Conservation (phyloP, 2,888 invertebrate species). For the Melikaiella ostensackeni region DNA sequence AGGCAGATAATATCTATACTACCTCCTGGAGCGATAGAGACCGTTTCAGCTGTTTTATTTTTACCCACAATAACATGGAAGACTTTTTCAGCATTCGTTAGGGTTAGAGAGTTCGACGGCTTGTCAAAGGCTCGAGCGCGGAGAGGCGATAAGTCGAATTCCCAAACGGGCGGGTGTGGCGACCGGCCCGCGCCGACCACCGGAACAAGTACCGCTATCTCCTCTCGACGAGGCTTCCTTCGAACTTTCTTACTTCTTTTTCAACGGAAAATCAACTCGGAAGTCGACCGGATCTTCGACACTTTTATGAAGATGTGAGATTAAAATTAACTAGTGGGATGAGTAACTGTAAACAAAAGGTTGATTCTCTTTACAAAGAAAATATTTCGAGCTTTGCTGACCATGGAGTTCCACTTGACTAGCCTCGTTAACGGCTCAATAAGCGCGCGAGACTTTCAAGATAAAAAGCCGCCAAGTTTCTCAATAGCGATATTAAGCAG, state of each 20-base stretch:
- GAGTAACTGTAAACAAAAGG: too few species aligned
- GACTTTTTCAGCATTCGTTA: constrained; percentile 63
- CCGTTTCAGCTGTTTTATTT: constrained; percentile 57
- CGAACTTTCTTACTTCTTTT: constrained; percentile 20
- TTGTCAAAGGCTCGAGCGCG: constrained; percentile 57
- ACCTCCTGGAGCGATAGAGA: constrained; percentile 36
- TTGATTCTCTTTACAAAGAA: too few species aligned
- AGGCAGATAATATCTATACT: constrained; percentile 16
- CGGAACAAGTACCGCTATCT: constrained; percentile 68
- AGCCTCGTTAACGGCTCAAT: constrained; percentile 36
- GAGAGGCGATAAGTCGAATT: constrained; percentile 73
- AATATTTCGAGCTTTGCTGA: background rate
- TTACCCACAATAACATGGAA: constrained; percentile 58
- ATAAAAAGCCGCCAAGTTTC: constrained; percentile 8
- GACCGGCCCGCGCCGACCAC: constrained; percentile 75
- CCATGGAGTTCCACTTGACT: constrained; percentile 17
- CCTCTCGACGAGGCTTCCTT: constrained; percentile 33
- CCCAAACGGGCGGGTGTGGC: constrained; percentile 78
- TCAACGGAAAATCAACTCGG: too few species aligned
- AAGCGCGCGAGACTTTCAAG: constrained; percentile 7
- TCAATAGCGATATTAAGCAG: background rate
- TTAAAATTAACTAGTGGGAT: too few species aligned
- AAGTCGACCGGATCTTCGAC: background rate
- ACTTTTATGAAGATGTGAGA: background rate
- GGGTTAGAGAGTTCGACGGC: constrained; percentile 58